Evolutionary conservation across 2,888 invertebrate genomes (phyloP).

Genomic region (Proisotoma minuta): DNA sequence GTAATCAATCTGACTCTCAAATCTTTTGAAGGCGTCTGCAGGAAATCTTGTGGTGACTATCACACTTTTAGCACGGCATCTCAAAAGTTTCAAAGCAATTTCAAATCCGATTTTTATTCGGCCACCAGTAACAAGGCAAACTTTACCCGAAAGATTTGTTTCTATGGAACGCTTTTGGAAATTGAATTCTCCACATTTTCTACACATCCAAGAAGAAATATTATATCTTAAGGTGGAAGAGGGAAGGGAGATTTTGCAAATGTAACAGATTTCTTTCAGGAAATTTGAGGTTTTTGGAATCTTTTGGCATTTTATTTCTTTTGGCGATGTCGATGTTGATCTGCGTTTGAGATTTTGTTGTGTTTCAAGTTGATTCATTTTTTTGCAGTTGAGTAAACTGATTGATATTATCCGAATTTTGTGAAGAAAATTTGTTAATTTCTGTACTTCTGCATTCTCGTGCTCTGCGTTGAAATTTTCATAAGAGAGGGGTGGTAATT

Average conservation of each 20-base stretch:
- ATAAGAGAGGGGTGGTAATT: no score
- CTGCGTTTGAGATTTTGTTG: no score
- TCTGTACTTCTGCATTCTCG: no score
- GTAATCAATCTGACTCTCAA: slow-evolving; percentile 16
- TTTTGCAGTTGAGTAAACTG: no score
- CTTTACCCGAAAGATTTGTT: slow-evolving; percentile 14
- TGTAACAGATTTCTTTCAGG: neutral
- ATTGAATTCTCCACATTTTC: neutral
- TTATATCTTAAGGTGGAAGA: neutral
- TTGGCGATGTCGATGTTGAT: no score
- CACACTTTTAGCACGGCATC: slow-evolving; percentile 17
- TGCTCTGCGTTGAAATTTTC: no score
- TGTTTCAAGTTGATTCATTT: no score
- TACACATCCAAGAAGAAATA: neutral
- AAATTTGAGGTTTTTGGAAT: no score
- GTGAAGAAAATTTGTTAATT: no score
- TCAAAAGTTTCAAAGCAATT: slow-evolving; percentile 22
- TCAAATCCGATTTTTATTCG: slow-evolving; percentile 35
- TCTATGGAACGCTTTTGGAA: slow-evolving; percentile 9
- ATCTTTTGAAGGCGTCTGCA: slow-evolving; percentile 21
- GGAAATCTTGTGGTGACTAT: slow-evolving; percentile 30
- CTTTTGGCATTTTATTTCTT: no score
- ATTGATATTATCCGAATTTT: no score
- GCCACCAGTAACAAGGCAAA: slow-evolving; percentile 30
- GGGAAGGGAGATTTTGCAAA: neutral